Evolutionary conservation across 53 echinoderm and acorn worm species (phyloP), one percentile per base, ranked within the genome.

Genomic region (Zoroaster sp.): DNA sequence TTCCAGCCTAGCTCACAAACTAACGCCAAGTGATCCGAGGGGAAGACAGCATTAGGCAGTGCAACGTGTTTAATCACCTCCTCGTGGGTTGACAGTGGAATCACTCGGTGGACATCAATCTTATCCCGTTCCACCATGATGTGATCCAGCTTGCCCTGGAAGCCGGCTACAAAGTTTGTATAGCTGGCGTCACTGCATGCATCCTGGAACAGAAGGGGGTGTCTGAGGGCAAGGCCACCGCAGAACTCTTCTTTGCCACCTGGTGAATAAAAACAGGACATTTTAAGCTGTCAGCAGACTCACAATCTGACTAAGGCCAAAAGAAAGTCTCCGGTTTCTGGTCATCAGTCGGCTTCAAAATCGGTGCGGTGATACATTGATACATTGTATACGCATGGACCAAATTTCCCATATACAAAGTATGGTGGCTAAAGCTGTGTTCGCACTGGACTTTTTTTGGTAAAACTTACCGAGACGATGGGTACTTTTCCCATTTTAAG

Each of bases 211-310:
- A 80, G 63, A 8, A 99, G 69, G 90, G 87, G 31, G 20, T 99
- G 93, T 5, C 39, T 40, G 0, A 96, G 75, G 30, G 87, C 85
- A 38, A 94, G 41, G 23, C 99, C 99, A 31, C 95, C 96, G 44
- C 94, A 96, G 73, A 91, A 94, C 89, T 99, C 94, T 49, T 96
- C 94, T 72, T 91, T 96, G 33, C 99, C 99, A 77, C 90, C 98
- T 99, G 73, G 4, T 21, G 20, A 83, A 49, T 34, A 80, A 41
- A 45, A 7, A n/a, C 1, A 4, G 14, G 14, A 69, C 33, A 69
- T 11, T 54, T 54, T 21, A n/a, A n/a, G n/a, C n/a, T n/a, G n/a
- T n/a, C n/a, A n/a, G n/a, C n/a, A n/a, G n/a, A n/a, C n/a, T n/a
- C n/a, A n/a, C n/a, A n/a, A n/a, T n/a, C n/a, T n/a, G n/a, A n/a